phyloP scores from a whole-genome alignment of 1,140 invertebrate species.

The Centruroides vittatus region DNA sequence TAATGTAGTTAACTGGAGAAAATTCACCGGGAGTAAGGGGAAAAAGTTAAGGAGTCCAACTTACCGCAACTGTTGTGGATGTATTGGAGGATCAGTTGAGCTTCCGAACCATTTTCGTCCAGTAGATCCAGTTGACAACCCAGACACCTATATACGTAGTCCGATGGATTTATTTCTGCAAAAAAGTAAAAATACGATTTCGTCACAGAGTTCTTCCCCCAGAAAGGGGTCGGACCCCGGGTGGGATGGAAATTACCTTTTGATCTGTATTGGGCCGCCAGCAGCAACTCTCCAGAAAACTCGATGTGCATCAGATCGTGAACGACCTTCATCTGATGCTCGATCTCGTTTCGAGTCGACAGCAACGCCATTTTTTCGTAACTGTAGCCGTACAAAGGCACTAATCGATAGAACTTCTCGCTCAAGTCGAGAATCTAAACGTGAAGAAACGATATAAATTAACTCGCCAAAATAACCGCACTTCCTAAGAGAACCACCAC shows the following conservation, averaged over 20 bases:
- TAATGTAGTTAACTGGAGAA: background rate
- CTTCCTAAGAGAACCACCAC: too few species aligned
- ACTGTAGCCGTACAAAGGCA: constrained; percentile 31
- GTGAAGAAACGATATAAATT: constrained; percentile 2
- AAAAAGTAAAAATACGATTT: background rate
- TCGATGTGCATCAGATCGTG: constrained; percentile 30
- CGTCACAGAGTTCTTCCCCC: too few species aligned
- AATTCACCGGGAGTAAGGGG: background rate
- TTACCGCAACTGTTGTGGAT: constrained; percentile 28
- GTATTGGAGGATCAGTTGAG: constrained; percentile 34
- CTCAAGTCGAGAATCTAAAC: constrained; percentile 29
- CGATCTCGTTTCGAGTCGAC: constrained; percentile 21
- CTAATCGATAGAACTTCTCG: constrained; percentile 34
- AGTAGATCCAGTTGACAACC: constrained; percentile 27
- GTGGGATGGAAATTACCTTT: constrained; percentile 15
- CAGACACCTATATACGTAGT: constrained; percentile 33
- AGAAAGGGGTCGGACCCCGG: too few species aligned
- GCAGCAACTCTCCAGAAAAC: constrained; percentile 28
- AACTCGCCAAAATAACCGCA: too few species aligned
- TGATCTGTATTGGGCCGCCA: constrained; percentile 27
- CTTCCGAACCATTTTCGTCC: constrained; percentile 23
- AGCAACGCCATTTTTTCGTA: constrained; percentile 31
- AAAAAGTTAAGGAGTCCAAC: background rate
- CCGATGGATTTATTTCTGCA: constrained; percentile 30
- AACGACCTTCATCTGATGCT: constrained; percentile 24